These are phyloP conservation scores for Hippocampus mohnikei DNA, from an alignment of 2,113 vertebrate genomes.

Conservation along the genomic window DNA sequence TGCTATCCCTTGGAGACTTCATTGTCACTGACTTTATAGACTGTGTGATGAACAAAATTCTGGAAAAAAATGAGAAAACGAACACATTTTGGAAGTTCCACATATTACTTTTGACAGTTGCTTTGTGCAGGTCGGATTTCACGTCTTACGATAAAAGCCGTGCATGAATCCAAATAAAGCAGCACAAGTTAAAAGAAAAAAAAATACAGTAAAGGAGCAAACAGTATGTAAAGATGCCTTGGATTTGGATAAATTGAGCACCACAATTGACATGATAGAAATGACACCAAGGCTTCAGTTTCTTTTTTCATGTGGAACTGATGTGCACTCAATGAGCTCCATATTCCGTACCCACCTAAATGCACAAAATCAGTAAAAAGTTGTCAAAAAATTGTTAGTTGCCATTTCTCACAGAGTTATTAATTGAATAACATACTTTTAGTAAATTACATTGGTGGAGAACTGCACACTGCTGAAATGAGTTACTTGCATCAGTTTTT, in stretches of 20 bases:
- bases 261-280: background rate
- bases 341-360: background rate
- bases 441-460: background rate
- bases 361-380: background rate
- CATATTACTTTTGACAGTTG: background rate
- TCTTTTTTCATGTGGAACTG: background rate
- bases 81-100: background rate
- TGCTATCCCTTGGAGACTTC: background rate
- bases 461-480: background rate
- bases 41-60: background rate
- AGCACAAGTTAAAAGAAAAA: background rate
- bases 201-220: background rate
- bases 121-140: background rate
- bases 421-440: background rate
- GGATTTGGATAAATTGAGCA: background rate
- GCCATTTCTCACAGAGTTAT: background rate
- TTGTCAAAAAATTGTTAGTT: background rate
- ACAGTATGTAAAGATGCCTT: background rate
- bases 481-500: background rate
- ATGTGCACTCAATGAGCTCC: background rate
- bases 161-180: background rate
- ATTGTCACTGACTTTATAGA: conserved; percentile 4
- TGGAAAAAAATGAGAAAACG: background rate
- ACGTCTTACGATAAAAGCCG: background rate
- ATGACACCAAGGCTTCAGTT: background rate